Conservation (phyloP, 2,113 vertebrate species). For the Eulemur macaco region DNA sequence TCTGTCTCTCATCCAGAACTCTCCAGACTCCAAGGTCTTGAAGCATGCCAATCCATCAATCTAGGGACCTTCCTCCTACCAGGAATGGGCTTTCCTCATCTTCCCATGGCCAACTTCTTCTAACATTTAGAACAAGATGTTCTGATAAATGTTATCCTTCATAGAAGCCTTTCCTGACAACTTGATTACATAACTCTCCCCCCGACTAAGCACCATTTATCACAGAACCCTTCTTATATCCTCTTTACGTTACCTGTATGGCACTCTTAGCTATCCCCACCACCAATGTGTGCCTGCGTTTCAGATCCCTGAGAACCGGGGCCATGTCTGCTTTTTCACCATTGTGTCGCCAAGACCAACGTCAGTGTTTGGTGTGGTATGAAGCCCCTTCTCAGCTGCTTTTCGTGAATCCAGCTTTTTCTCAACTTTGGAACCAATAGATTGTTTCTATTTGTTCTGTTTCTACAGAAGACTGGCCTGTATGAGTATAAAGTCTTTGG, state of each 20-base stretch:
- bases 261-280: too few species aligned
- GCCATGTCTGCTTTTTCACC: not conserved
- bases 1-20: not conserved
- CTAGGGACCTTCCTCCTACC: not conserved
- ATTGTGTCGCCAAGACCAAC: not conserved
- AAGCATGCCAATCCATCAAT: not conserved
- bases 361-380: not conserved
- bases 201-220: not conserved
- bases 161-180: not conserved
- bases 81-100: not conserved
- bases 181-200: fast-evolving
- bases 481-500: constrained; percentile 95
- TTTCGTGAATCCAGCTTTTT: not conserved
- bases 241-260: not conserved
- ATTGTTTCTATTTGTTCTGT: constrained; percentile 58
- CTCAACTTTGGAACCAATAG: not conserved
- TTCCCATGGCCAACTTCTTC: not conserved
- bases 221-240: not conserved
- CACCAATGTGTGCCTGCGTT: not conserved
- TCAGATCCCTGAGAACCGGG: not conserved
- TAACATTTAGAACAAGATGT: not conserved
- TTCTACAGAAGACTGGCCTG: constrained; percentile 88
- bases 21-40: not conserved
- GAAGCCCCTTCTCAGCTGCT: not conserved
- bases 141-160: not conserved